Evolutionary conservation across 2,113 vertebrate genomes (phyloP), one percentile per base, ranked within the genome.

Genomic region (Piaya cayana): DNA sequence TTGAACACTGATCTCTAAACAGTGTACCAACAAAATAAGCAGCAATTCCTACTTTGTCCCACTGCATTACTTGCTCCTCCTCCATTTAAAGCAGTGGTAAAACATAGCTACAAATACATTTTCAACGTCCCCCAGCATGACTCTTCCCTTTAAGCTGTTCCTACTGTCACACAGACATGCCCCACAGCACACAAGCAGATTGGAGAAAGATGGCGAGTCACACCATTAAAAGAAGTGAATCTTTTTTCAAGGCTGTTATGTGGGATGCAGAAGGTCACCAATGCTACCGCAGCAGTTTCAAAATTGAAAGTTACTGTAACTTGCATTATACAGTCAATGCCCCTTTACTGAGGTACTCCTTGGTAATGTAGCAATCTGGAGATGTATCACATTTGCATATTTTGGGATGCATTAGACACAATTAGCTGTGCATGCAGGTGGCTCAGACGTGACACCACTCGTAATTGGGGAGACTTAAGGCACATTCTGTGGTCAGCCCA

Each of bases 51-150:
- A 23, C 17, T 68, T 78, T 79, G 53, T 91, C 70, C 78, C 52
- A 56, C 7, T 8, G 13, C 43, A 60, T 79, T 75, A 71, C 49
- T 82, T 89, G 62, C 37, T 82, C 63, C 47, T 77, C 47, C 59
- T 80, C 39, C 15, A 30, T 68, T 56, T 59, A 7, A 86, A 92
- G 39, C 43, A 78, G 27, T 43, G 81, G 43, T 34, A 86, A 90
- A 88, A 86, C 52, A 64, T 7, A 68, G 72, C 68, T 68, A 75
- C 29, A 88, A 90, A 90, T 11, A 91, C 30, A 60, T 84, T 84
- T 93, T 32, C 43, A 77, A 78, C 72, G 70, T 43, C 37, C 42
- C 47, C 19, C 80, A 47, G 43, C 18, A 49, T 25, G 83, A 90
- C 47, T 92, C 52, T 75, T 91, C 82, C 75, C 68, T 70, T 76